Evolutionary conservation across 1,140 invertebrate genomes (phyloP).

Genomic region (Trichomalopsis sarcophagae): DNA sequence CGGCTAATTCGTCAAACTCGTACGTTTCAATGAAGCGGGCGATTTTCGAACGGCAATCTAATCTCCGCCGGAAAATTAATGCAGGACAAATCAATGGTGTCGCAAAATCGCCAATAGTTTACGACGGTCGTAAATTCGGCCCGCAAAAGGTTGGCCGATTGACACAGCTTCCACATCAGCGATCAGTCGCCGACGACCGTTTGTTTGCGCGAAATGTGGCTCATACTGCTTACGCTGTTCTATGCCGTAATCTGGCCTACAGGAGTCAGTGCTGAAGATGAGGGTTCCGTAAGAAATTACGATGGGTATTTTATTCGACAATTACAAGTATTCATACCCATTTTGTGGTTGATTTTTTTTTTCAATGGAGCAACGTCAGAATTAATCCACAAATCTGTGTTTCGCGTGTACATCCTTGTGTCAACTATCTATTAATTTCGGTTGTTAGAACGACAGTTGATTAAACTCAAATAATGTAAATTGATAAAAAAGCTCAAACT

Average conservation of each 20-base stretch:
- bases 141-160: conserved; percentile 8
- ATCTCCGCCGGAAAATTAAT: conserved; percentile 5
- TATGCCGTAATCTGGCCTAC: neutral
- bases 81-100: conserved; percentile 1
- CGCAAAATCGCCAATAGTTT: neutral
- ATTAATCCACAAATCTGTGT: too few relatives aligned
- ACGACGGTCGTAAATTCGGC: conserved; percentile 9
- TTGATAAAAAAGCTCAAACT: too few relatives aligned
- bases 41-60: conserved; percentile 8
- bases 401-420: too few relatives aligned
- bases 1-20: too few relatives aligned
- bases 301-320: conserved; percentile 8
- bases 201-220: conserved; percentile 21
- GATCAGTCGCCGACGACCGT: neutral
- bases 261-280: neutral
- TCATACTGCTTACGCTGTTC: neutral
- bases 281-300: conserved; percentile 20
- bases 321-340: neutral
- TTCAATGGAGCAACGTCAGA: too few relatives aligned
- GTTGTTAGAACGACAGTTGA: too few relatives aligned
- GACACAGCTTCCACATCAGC: neutral
- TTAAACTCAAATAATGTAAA: too few relatives aligned
- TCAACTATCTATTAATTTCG: too few relatives aligned
- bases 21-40: too few relatives aligned
- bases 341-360: too few relatives aligned